Percentiles rank a stretch among this genome's conserved stretches.
Conservation (phyloP, 2,797 vertebrate species). For the Dallia pectoralis region DNA sequence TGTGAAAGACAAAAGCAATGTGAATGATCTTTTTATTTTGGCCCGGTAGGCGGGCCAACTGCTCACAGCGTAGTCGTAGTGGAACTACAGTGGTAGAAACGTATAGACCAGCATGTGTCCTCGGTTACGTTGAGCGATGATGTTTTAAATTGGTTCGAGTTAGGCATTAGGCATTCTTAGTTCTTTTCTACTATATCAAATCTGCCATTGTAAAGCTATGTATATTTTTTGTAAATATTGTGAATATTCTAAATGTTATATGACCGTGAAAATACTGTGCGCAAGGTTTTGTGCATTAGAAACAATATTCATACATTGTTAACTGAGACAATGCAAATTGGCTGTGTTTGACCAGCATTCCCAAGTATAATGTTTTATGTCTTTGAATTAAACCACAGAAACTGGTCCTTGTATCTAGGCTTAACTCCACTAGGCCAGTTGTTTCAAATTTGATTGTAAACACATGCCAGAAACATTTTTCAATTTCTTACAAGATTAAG, state of each 20-base stretch:
- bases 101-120: background rate
- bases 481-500: background rate
- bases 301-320: background rate
- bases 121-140: background rate
- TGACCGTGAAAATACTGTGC: background rate
- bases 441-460: background rate
- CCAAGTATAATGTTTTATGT: conserved; percentile 41
- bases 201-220: conserved; percentile 5
- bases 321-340: background rate
- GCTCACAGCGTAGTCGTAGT: background rate
- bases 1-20: conserved; percentile 2
- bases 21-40: background rate
- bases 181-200: background rate
- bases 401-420: background rate
- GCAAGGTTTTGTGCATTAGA: conserved; percentile 1
- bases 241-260: conserved; percentile 2
- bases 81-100: background rate
- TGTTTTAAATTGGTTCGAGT: background rate
- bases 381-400: background rate
- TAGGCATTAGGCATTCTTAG: background rate
- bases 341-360: background rate
- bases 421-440: background rate
- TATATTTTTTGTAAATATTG: conserved; percentile 4
- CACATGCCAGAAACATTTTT: background rate
- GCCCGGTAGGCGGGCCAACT: background rate